Evolutionary conservation across 1,140 invertebrate species (phyloP).

Genomic region (Hormaphis cornu): DNA sequence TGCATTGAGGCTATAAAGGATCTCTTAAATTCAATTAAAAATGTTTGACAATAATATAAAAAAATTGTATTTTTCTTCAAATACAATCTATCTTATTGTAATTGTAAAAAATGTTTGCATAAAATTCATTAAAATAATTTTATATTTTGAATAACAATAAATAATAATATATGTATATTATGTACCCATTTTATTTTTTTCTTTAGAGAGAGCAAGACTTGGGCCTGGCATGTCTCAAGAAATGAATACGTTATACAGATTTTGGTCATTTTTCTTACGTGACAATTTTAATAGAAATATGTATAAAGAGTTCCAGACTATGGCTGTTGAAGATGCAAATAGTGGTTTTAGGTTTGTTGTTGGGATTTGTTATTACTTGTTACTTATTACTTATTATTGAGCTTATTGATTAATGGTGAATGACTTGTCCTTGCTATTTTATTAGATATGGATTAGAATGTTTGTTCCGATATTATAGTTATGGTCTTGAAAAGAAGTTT

Average conservation of each 20-base stretch:
- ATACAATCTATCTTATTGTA: too few species aligned
- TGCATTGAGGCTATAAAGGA: too few species aligned
- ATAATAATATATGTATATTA: slow-evolving; percentile 33
- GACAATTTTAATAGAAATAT: slow-evolving; percentile 98
- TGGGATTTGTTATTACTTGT: too few species aligned
- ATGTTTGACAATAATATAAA: too few species aligned
- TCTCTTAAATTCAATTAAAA: too few species aligned
- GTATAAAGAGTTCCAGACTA: slow-evolving; percentile 88
- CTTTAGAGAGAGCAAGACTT: slow-evolving; percentile 72
- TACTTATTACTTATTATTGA: too few species aligned
- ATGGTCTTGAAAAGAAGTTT: slow-evolving; percentile 93
- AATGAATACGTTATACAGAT: slow-evolving; percentile 95
- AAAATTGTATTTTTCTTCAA: too few species aligned
- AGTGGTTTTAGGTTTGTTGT: slow-evolving; percentile 69
- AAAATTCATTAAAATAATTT: too few species aligned
- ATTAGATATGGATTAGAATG: slow-evolving; percentile 84
- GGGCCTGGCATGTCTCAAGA: slow-evolving; percentile 89
- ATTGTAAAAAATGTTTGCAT: too few species aligned
- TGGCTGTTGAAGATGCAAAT: slow-evolving; percentile 86
- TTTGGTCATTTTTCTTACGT: slow-evolving; percentile 98
- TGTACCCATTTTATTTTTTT: background rate
- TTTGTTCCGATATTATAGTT: slow-evolving; percentile 87
- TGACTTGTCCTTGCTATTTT: too few species aligned
- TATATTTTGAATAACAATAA: too few species aligned
- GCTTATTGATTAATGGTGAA: too few species aligned